Percentiles rank a stretch among this genome's conserved stretches.
Evolutionary conservation across 1,140 invertebrate species (phyloP).

Genomic region (Aricia agestis): DNA sequence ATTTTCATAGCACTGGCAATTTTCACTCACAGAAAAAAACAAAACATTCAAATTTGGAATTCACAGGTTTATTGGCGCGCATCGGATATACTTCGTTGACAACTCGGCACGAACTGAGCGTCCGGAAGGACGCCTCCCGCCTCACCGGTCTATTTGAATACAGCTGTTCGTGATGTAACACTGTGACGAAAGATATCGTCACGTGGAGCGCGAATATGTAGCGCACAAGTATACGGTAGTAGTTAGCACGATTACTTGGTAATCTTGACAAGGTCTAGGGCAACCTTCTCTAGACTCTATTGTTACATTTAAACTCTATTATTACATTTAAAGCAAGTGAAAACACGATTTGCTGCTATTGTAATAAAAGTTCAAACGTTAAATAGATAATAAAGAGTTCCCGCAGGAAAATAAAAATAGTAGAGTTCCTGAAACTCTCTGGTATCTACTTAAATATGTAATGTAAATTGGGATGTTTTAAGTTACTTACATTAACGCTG

Average conservation of each 20-base stretch:
- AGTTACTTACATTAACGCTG: too few species aligned
- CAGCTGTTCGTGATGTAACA: slow-evolving; percentile 61
- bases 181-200: slow-evolving; percentile 60
- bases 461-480: too few species aligned
- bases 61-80: slow-evolving; percentile 45
- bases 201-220: slow-evolving; percentile 19
- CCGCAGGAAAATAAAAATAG: too few species aligned
- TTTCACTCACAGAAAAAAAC: slow-evolving; percentile 28
- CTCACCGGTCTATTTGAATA: slow-evolving; percentile 47
- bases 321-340: too few species aligned
- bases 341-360: too few species aligned
- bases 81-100: slow-evolving; percentile 58
- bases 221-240: not conserved
- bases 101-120: slow-evolving; percentile 59
- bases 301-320: too few species aligned
- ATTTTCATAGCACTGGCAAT: slow-evolving; percentile 63
- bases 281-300: not conserved
- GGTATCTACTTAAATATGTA: too few species aligned
- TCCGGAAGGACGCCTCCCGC: slow-evolving; percentile 65
- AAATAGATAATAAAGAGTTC: too few species aligned
- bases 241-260: not conserved
- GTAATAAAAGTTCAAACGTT: too few species aligned
- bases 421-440: too few species aligned
- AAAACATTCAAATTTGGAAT: slow-evolving; percentile 37
- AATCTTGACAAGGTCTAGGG: not conserved